Evolutionary conservation across 2,113 vertebrate genomes (phyloP).

Genomic region (Coregonus clupeaformis): DNA sequence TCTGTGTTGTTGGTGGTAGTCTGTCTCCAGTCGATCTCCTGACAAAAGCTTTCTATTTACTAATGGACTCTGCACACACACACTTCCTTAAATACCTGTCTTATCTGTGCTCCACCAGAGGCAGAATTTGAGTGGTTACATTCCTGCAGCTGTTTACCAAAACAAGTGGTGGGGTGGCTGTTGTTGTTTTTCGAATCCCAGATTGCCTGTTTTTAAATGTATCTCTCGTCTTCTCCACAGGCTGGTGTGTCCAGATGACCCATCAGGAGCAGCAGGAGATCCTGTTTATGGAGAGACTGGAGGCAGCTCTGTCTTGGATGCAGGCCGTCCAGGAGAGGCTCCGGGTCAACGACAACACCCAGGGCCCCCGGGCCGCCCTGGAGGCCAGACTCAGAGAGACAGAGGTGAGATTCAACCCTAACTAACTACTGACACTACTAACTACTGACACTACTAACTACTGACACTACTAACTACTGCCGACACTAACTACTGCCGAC

Average conservation of each 20-base stretch:
- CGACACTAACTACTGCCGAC: no score
- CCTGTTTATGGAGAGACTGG: conserved; percentile 77
- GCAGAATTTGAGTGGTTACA: no score
- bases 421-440: no score
- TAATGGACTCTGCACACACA: no score
- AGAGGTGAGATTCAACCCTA: conserved; percentile 75
- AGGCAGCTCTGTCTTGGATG: conserved; percentile 87
- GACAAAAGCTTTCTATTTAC: not conserved
- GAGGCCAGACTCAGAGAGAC: conserved; percentile 88
- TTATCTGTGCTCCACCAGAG: no score
- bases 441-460: no score
- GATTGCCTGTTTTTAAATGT: no score
- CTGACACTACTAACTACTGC: no score
- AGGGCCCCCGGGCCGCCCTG: conserved; percentile 84
- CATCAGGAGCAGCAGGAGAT: conserved; percentile 83
- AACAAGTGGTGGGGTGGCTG: no score
- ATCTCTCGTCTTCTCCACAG: conserved; percentile 4
- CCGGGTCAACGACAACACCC: conserved; percentile 85
- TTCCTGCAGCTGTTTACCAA: no score
- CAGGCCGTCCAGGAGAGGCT: conserved; percentile 81
- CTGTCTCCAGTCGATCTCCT: not conserved
- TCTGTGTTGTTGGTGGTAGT: not conserved
- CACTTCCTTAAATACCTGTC: no score
- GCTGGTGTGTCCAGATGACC: conserved; percentile 72
- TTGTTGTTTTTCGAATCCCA: no score